Base-by-base conservation (phyloP, 92 coral and sea anemone species). In the Porites lobata region DNA sequence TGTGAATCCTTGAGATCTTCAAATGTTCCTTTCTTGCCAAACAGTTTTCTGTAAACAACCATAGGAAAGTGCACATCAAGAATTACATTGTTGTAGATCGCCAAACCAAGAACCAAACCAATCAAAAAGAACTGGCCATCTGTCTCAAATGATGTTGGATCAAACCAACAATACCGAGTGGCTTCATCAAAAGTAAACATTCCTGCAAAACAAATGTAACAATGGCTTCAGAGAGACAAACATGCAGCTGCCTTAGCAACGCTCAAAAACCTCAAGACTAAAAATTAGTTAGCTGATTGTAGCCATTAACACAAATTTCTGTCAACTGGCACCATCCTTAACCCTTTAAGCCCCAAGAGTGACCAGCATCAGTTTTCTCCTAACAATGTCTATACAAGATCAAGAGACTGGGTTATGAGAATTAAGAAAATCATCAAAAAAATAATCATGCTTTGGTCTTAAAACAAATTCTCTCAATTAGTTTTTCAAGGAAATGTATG, bases 41-140 rank as follows among this genome's bases (percentile, higher is more conserved):
- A 98, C 74, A 98, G 80, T 38, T 98, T 98, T 75, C 98, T 91
- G 70, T 98, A 98, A 63, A 98, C 99, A 6, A 98, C 99, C 99
- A 98, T 95, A 12, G 99, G 99, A 77, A 98, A 98, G 63, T 94
- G 96, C 11, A 98, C 98, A 78, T 98, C 99, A 54, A 98, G 90
- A 74, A 98, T 98, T 67, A 98, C 84, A 73, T 96, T 98, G 88
- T 98, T 98, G 91, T 98, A 98, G 86, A 98, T 98, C 15, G 99
- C 99, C 82, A 98, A 73, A 64, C 99, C 99, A 52, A 98, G 94
- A 9, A 98, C 96, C 69, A 98, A 73, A 58, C 99, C 99, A 92
- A 98, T 98, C 72, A 98, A 86, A 17, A 92, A 74, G 87, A 98
- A 98, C 90, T 98, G 99, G 17, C 92, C 98, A 85, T 95, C 98